These are phyloP conservation scores for Matsumyia berberina DNA, from an alignment of 2,888 invertebrate species.

Conservation along the genomic window DNA sequence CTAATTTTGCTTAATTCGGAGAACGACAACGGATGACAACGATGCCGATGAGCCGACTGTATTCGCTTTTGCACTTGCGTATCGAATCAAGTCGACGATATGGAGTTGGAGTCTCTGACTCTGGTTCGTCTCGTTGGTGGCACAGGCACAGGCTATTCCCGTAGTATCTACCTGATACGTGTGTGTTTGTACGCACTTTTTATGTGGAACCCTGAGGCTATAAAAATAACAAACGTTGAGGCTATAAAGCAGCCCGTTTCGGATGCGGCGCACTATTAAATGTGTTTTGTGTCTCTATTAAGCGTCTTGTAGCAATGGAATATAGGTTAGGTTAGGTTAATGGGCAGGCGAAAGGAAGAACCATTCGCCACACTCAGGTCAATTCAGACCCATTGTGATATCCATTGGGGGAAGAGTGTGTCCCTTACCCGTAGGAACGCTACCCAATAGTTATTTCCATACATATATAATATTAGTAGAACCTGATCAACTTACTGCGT, in stretches of 20 bases:
- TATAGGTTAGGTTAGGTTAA: background rate
- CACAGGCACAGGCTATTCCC: constrained; percentile 4
- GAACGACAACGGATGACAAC: constrained; percentile 40
- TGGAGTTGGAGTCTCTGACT: too few relatives aligned
- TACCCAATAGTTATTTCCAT: too few relatives aligned
- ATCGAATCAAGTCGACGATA: constrained; percentile 30
- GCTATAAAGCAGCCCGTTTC: constrained; percentile 24
- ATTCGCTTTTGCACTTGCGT: constrained; percentile 70
- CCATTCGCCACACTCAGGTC: too few relatives aligned
- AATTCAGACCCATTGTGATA: too few relatives aligned
- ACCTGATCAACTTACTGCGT: too few relatives aligned
- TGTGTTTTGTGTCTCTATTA: background rate
- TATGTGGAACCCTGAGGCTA: background rate
- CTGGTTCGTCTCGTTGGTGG: constrained; percentile 28
- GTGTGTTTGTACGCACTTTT: constrained; percentile 35
- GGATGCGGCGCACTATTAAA: background rate
- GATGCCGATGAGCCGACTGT: constrained; percentile 41
- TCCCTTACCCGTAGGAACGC: too few relatives aligned
- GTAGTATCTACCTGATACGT: background rate
- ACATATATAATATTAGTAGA: too few relatives aligned
- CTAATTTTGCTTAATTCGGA: constrained; percentile 15
- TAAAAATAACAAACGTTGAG: constrained; percentile 33
- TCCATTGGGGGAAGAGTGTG: too few relatives aligned
- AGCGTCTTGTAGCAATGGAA: background rate
- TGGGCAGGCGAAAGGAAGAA: too few relatives aligned